Percentiles rank a stretch among this genome's conserved stretches.
Evolutionary conservation across 2,113 vertebrate genomes (phyloP).

Genomic region (Atherinomorus stipes): DNA sequence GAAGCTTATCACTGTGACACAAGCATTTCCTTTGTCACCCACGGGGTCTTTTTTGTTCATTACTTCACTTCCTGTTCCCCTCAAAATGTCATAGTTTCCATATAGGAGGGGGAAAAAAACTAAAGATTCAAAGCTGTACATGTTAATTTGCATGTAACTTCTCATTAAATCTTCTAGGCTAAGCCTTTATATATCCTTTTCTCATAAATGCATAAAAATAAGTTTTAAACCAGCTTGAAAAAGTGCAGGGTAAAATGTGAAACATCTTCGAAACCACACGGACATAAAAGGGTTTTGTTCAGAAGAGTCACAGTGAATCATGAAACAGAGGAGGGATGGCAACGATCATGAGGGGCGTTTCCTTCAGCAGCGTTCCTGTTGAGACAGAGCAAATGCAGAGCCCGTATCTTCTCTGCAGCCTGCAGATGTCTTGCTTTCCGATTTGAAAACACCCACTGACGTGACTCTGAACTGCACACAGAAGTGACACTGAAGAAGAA

Average conservation of each 20-base stretch:
- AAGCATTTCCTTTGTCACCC: slow-evolving; percentile 49
- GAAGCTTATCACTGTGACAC: slow-evolving; percentile 53
- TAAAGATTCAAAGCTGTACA: neutral
- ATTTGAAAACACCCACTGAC: neutral
- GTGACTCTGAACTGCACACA: too few species aligned
- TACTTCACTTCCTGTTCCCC: neutral
- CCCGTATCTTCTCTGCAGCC: neutral
- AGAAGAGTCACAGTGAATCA: neutral
- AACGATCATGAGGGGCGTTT: neutral
- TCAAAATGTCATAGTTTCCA: neutral
- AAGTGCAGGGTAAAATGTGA: too few species aligned
- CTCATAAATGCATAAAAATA: too few species aligned
- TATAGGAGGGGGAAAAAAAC: neutral
- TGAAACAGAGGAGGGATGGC: neutral
- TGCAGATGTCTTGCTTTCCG: neutral
- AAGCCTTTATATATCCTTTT: too few species aligned
- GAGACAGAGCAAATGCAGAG: neutral
- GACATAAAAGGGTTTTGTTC: neutral
- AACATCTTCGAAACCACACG: too few species aligned
- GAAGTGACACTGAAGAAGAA: neutral
- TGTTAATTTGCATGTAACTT: too few species aligned
- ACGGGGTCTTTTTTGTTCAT: neutral
- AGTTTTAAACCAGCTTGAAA: too few species aligned
- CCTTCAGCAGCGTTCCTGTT: neutral
- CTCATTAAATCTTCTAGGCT: too few species aligned